Evolutionary conservation across 1,140 invertebrate species (phyloP).

Genomic region (Branchinecta lindahli): DNA sequence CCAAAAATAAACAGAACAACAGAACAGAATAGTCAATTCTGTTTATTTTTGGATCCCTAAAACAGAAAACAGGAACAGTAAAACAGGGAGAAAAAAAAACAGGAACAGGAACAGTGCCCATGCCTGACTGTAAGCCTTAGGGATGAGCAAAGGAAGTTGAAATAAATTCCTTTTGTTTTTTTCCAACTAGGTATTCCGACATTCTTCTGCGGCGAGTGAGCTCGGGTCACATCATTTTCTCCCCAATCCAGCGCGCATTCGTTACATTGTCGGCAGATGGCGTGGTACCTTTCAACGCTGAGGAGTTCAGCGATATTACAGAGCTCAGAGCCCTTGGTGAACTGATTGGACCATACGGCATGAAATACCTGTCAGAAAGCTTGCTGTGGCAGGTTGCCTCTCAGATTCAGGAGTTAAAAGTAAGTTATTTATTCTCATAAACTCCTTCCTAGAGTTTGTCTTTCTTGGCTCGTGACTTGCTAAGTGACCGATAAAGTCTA

Average conservation of each 20-base stretch:
- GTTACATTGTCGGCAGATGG: constrained; percentile 77
- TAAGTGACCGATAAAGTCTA: too few relatives aligned
- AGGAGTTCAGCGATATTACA: constrained; percentile 95
- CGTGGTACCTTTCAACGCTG: constrained; percentile 79
- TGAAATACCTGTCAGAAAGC: constrained; percentile 90
- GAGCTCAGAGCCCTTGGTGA: constrained; percentile 93
- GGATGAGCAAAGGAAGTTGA: too few relatives aligned
- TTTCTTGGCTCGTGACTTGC: too few relatives aligned
- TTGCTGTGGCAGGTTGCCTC: constrained; percentile 96
- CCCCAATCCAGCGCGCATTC: constrained; percentile 87
- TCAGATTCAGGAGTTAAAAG: constrained; percentile 89
- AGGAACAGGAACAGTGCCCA: too few relatives aligned
- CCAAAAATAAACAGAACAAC: too few relatives aligned
- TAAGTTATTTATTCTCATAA: constrained; percentile 15
- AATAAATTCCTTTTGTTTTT: neutral
- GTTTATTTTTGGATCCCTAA: too few relatives aligned
- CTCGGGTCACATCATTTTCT: constrained; percentile 89
- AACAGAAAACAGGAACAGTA: too few relatives aligned
- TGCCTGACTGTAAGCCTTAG: too few relatives aligned
- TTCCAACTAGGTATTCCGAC: constrained; percentile 60
- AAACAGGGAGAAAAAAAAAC: too few relatives aligned
- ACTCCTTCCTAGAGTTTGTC: constrained; percentile 13
- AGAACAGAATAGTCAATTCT: too few relatives aligned
- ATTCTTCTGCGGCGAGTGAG: constrained; percentile 81
- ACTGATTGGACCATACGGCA: constrained; percentile 93